Percentiles rank a stretch among this genome's conserved stretches.
These are phyloP conservation scores for Tanytarsus gracilentus DNA, from an alignment of 2,888 invertebrate genomes.

Conservation along the genomic window DNA sequence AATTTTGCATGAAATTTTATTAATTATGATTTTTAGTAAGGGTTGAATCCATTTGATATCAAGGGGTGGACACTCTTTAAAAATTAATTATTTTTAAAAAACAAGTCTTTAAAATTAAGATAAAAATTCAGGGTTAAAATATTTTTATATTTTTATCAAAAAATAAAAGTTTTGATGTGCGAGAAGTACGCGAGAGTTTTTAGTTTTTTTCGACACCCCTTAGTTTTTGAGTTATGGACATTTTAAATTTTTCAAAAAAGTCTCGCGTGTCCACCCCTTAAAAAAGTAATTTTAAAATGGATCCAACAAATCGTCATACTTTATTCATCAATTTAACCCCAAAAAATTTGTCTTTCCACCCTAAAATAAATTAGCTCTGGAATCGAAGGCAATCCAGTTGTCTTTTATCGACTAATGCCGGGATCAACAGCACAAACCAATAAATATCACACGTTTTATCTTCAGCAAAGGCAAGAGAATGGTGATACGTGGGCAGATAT, in stretches of 20 bases:
- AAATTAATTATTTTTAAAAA: too few species aligned
- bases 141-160: too few species aligned
- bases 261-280: too few species aligned
- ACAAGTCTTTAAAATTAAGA: too few species aligned
- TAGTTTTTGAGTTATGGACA: too few species aligned
- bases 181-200: too few species aligned
- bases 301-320: not conserved
- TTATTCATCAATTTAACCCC: not conserved
- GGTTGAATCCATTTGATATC: not conserved
- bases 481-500: constrained; percentile 93
- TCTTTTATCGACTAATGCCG: constrained; percentile 91
- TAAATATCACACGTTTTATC: constrained; percentile 90
- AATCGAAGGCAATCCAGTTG: constrained; percentile 91
- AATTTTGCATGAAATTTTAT: not conserved
- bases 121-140: too few species aligned
- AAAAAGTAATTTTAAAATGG: too few species aligned
- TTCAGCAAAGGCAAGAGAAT: constrained; percentile 87
- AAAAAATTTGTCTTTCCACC: not conserved
- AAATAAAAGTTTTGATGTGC: too few species aligned
- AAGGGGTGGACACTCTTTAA: too few species aligned
- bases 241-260: too few species aligned
- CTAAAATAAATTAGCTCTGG: constrained; percentile 70
- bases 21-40: not conserved
- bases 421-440: constrained; percentile 94
- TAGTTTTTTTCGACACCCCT: too few species aligned